Evolutionary conservation across 2,113 vertebrate genomes (phyloP).

Genomic region (Propithecus coquereli): DNA sequence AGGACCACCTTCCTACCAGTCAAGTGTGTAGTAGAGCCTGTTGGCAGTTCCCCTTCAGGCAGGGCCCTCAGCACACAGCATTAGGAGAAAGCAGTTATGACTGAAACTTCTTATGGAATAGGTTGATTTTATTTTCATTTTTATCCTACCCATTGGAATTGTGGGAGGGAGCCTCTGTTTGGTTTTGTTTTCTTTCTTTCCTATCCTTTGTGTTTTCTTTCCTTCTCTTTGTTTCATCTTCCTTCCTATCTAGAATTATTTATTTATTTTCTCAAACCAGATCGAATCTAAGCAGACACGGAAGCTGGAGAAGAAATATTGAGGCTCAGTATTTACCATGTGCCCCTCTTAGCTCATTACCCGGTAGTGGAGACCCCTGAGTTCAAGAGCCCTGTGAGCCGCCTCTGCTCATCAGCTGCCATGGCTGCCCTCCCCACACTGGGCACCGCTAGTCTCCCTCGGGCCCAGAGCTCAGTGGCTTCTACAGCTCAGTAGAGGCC

Average conservation of each 20-base stretch:
- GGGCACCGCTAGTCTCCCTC: not conserved
- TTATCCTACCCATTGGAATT: not conserved
- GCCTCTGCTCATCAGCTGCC: not conserved
- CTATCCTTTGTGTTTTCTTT: too few relatives aligned
- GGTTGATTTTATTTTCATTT: not conserved
- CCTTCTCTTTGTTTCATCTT: not conserved
- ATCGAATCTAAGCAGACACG: not conserved
- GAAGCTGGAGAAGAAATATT: not conserved
- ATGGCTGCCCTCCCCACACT: not conserved
- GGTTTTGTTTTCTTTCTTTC: not conserved
- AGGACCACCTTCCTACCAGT: too few relatives aligned
- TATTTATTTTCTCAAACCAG: conserved; percentile 10
- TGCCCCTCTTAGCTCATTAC: not conserved
- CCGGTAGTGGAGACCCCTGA: not conserved
- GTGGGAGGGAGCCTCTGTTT: not conserved
- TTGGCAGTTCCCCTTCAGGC: not conserved
- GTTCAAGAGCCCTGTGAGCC: not conserved
- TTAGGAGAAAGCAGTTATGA: not conserved
- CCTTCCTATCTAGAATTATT: not conserved
- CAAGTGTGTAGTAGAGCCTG: too few relatives aligned
- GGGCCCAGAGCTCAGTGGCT: not conserved
- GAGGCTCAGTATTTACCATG: not conserved
- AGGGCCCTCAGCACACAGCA: fast-evolving
- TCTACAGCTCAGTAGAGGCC: not conserved
- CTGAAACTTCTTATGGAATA: not conserved